A percentile compares a stretch with the other conserved stretches of the same genome.
phyloP scores from a whole-genome alignment of 2,113 vertebrate species.

The Chloropsis hardwickii region DNA sequence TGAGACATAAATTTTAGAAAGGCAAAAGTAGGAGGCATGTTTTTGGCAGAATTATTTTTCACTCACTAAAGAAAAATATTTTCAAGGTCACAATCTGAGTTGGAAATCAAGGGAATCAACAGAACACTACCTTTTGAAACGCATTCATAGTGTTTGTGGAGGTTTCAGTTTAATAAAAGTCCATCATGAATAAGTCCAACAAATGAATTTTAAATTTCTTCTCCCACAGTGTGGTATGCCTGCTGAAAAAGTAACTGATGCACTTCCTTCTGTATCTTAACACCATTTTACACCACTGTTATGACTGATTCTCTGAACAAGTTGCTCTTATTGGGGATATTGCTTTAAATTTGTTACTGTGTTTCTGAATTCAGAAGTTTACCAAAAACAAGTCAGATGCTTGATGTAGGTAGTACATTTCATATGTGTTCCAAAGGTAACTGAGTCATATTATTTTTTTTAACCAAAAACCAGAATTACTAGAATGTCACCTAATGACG shows the following conservation, averaged over 20 bases:
- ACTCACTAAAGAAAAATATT: neutral
- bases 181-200: neutral
- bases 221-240: neutral
- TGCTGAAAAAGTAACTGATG: neutral
- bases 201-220: neutral
- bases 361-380: neutral
- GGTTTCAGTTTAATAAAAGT: neutral
- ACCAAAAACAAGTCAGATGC: neutral
- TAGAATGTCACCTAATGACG: slow-evolving; percentile 55
- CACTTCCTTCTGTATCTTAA: neutral
- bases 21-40: neutral
- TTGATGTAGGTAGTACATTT: neutral
- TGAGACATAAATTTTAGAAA: neutral
- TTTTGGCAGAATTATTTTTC: neutral
- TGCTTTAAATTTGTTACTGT: neutral
- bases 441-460: neutral
- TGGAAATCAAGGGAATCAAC: neutral
- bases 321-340: neutral
- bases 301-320: neutral
- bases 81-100: neutral
- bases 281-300: neutral
- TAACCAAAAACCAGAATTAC: neutral
- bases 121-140: neutral
- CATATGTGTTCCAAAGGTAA: neutral
- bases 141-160: neutral